Evolutionary conservation across 1,140 invertebrate genomes (phyloP), one percentile per base, ranked within the genome.

Genomic region (Anadara kagoshimensis): DNA sequence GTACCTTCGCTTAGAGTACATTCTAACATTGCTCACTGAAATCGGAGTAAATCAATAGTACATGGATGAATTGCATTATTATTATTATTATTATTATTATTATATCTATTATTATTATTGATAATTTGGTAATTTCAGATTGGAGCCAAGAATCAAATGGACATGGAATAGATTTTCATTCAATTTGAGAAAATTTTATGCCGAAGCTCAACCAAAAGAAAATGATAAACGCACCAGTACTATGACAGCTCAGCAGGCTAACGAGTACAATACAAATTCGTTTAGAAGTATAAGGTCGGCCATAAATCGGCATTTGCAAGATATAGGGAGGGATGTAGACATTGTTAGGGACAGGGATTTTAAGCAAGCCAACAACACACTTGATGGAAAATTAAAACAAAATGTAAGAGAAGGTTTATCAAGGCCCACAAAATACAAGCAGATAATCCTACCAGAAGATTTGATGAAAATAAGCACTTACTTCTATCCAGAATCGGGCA

Each of bases 291-390:
- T 69, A 5, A 16, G 36, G 2, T 41, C 65, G 10, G 69, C 59
- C 2, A 8, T 63, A 18, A 54, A 71, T n/a, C 24, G 69, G 10
- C 41, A 53, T 12, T 36, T 71, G 2, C 44, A 56, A 26, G 49
- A 63, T 54, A 36, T 71, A 0, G 22, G 29, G 3, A 49, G 69
- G 5, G 22, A 61, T 1, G n/a, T 64, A n/a, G 69, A 72, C 49
- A 65, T 72, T 47, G 69, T 72, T 26, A 16, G 53, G 16, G 69
- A 51, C 41, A 72, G 22, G 12, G 58, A 62, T 58, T 72, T 72
- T 20, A 57, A 62, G 22, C 20, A 51, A 36, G 61, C 59, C 12
- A 72, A 65, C 3, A 29, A 64, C 5, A 53, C 45, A 20, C 22
- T 65, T 7, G 69, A 72, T 59, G n/a, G 61, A 2, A 64, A 26